Evolutionary conservation across 2,888 invertebrate species (phyloP).

Genomic region (Drosophila mercatorum): DNA sequence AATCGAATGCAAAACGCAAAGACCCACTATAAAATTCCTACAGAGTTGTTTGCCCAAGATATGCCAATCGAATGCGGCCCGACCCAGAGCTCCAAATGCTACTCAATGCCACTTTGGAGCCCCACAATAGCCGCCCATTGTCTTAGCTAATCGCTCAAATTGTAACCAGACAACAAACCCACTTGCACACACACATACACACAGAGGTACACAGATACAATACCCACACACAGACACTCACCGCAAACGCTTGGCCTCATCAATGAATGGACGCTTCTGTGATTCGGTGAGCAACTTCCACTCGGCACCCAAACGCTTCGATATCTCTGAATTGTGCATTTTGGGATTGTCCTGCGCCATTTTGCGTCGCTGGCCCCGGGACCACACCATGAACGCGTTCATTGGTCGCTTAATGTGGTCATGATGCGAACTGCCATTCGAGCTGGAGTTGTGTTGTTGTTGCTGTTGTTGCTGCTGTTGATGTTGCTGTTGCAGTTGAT

Average conservation of each 20-base stretch:
- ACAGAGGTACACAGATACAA: not conserved
- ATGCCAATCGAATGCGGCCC: constrained; percentile 44
- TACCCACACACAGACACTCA: constrained; percentile 83
- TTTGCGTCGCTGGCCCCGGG: constrained; percentile 94
- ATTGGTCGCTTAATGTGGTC: constrained; percentile 97
- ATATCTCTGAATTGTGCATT: constrained; percentile 96
- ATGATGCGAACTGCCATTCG: constrained; percentile 64
- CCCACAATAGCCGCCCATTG: constrained; percentile 72
- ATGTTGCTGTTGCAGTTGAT: constrained; percentile 17
- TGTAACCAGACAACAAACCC: constrained; percentile 62
- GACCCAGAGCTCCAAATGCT: constrained; percentile 14
- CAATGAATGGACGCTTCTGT: constrained; percentile 97
- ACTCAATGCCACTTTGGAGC: constrained; percentile 48
- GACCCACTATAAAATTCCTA: constrained; percentile 16
- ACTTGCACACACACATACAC: constrained; percentile 14
- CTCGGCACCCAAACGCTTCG: constrained; percentile 94
- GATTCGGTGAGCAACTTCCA: constrained; percentile 95
- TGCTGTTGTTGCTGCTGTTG: constrained; percentile 38
- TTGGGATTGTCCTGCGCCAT: constrained; percentile 98
- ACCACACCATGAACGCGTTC: constrained; percentile 99
- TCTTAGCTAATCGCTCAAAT: constrained; percentile 79
- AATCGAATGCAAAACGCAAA: constrained; percentile 22
- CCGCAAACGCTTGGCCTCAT: constrained; percentile 95
- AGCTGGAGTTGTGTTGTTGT: constrained; percentile 29
- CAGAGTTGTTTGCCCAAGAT: constrained; percentile 70